A percentile compares a stretch with the other conserved stretches of the same genome.
phyloP scores from a whole-genome alignment of 2,888 invertebrate species.

The Eurytoma adleriae region DNA sequence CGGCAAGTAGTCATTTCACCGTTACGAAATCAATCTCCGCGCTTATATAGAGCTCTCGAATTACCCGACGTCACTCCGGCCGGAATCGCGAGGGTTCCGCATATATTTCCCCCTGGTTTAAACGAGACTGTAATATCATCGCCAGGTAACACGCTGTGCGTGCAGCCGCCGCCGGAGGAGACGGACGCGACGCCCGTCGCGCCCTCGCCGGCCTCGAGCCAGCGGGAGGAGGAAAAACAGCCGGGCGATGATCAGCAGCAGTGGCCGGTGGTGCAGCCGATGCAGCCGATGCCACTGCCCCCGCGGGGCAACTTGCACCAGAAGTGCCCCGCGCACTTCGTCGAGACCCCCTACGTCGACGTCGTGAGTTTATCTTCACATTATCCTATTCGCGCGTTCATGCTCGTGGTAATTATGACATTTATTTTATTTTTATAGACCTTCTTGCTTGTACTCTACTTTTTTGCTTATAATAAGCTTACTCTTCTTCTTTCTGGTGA shows the following conservation, averaged over 20 bases:
- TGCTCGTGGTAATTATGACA: conserved; percentile 51
- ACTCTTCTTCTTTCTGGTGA: background rate
- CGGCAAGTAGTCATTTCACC: too few species aligned
- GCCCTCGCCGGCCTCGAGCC: conserved; percentile 46
- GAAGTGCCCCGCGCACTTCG: conserved; percentile 80
- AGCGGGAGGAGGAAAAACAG: background rate
- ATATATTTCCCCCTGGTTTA: too few species aligned
- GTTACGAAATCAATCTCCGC: too few species aligned
- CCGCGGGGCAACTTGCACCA: conserved; percentile 65
- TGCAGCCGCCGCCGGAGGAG: conserved; percentile 77
- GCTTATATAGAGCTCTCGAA: background rate
- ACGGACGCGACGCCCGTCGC: conserved; percentile 61
- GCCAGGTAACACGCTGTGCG: conserved; percentile 76
- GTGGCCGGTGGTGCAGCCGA: conserved; percentile 66
- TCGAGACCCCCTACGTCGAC: conserved; percentile 77
- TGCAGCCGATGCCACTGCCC: conserved; percentile 62
- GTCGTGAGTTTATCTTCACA: conserved; percentile 62
- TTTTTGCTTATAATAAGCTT: background rate
- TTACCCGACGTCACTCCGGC: background rate
- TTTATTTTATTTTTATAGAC: background rate
- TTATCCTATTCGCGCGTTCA: conserved; percentile 61
- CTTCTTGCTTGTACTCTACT: background rate
- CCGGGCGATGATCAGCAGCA: conserved; percentile 54
- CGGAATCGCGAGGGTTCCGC: too few species aligned
- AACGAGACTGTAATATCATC: conserved; percentile 32